These are phyloP conservation scores for Folsomia candida DNA, from an alignment of 2,888 invertebrate genomes.

Conservation along the genomic window DNA sequence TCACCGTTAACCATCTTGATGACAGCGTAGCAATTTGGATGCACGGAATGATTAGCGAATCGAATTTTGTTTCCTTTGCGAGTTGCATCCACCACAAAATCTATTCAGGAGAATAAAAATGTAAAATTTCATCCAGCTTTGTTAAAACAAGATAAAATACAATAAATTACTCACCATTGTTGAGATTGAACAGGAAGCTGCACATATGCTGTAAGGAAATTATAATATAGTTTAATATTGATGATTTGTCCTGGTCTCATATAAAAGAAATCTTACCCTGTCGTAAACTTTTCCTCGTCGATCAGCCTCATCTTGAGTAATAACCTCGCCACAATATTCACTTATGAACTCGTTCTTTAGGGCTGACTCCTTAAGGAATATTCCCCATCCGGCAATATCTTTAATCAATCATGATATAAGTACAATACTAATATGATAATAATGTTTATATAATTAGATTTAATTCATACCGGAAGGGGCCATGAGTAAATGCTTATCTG, in stretches of 20 bases:
- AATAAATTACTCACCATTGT: constrained; percentile 75
- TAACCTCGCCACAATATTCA: constrained; percentile 98
- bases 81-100: constrained; percentile 89
- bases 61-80: constrained; percentile 98
- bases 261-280: too few relatives aligned
- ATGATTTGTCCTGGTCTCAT: too few relatives aligned
- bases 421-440: too few relatives aligned
- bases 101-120: not conserved
- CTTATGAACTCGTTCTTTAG: constrained; percentile 99
- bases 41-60: constrained; percentile 98
- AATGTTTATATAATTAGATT: too few relatives aligned
- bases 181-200: constrained; percentile 97
- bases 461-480: constrained; percentile 97
- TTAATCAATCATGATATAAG: too few relatives aligned
- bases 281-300: constrained; percentile 98
- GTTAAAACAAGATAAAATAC: not conserved
- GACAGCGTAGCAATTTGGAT: constrained; percentile 99
- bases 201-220: too few relatives aligned
- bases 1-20: constrained; percentile 95
- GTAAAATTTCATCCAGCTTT: not conserved
- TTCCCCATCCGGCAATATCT: constrained; percentile 99
- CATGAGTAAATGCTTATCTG: constrained; percentile 80
- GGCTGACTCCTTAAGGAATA: constrained; percentile 91
- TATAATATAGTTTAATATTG: too few relatives aligned
- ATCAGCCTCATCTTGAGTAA: constrained; percentile 98